A percentile compares a stretch with the other conserved stretches of the same genome.
Evolutionary conservation across 2,888 invertebrate species (phyloP).

Genomic region (Resseliella maxima): DNA sequence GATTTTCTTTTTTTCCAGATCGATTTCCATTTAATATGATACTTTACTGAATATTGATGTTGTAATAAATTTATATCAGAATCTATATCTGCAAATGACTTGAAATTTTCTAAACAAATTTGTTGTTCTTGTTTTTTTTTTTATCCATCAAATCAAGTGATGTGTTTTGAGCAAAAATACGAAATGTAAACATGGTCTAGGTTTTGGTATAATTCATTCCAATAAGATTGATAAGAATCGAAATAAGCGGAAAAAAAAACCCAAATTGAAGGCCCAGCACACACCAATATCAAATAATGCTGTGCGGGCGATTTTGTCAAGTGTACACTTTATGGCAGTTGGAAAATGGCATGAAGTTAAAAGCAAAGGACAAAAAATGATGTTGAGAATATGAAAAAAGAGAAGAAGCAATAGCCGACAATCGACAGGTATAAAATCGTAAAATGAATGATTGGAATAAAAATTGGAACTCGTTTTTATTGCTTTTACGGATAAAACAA

Average conservation of each 20-base stretch:
- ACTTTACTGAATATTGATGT: too few species aligned
- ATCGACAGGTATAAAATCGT: conserved; percentile 32
- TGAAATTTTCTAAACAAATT: too few species aligned
- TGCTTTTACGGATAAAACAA: background rate
- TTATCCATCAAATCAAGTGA: too few species aligned
- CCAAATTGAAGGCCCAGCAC: background rate
- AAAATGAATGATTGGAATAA: conserved; percentile 19
- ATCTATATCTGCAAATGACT: too few species aligned
- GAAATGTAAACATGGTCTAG: background rate
- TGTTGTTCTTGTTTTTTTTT: too few species aligned
- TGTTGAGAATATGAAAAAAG: too few species aligned
- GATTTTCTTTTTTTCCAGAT: too few species aligned
- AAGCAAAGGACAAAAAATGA: background rate
- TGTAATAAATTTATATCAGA: too few species aligned
- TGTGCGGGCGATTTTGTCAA: background rate
- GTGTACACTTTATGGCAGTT: background rate
- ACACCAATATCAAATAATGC: background rate
- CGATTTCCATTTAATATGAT: background rate
- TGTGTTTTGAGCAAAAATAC: too few species aligned
- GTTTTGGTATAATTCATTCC: background rate
- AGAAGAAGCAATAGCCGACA: background rate
- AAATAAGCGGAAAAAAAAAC: background rate
- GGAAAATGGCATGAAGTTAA: background rate
- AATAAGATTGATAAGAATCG: background rate
- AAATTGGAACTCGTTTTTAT: background rate